Conservation (phyloP, 2,888 invertebrate genomes). For the Drosophila formosana region DNA sequence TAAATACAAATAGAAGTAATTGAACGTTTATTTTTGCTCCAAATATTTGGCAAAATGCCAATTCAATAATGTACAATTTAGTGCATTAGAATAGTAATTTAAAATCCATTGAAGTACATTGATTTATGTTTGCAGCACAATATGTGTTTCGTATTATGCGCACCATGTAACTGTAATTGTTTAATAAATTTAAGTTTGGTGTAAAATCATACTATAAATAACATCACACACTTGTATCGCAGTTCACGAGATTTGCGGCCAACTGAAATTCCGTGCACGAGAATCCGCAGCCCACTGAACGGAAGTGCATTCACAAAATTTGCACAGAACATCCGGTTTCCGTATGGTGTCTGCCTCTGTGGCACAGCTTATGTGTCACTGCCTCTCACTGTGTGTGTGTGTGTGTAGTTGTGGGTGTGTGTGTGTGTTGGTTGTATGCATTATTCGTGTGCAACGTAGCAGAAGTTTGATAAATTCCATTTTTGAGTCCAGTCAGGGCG, state of each 20-base stretch:
- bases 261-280: constrained; percentile 5
- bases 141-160: constrained; percentile 4
- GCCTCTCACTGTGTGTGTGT: neutral
- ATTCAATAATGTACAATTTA: constrained; percentile 1
- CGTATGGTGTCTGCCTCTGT: constrained; percentile 53
- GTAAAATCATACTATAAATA: neutral
- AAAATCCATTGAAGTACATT: no score
- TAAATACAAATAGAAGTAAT: neutral
- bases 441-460: constrained; percentile 56
- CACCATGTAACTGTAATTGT: constrained; percentile 27
- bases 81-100: neutral
- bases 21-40: neutral
- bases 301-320: constrained; percentile 76
- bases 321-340: constrained; percentile 74
- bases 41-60: neutral
- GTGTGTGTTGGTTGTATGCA: constrained; percentile 17
- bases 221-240: neutral
- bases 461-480: constrained; percentile 75
- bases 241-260: constrained; percentile 4
- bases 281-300: constrained; percentile 46
- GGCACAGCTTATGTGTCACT: neutral
- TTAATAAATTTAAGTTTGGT: constrained; percentile 11
- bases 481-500: constrained; percentile 37
- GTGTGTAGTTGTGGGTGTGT: neutral
- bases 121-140: no score